A percentile compares a stretch with the other conserved stretches of the same genome.
Conservation (phyloP, 2,113 vertebrate genomes). For the Alectura lathami region DNA sequence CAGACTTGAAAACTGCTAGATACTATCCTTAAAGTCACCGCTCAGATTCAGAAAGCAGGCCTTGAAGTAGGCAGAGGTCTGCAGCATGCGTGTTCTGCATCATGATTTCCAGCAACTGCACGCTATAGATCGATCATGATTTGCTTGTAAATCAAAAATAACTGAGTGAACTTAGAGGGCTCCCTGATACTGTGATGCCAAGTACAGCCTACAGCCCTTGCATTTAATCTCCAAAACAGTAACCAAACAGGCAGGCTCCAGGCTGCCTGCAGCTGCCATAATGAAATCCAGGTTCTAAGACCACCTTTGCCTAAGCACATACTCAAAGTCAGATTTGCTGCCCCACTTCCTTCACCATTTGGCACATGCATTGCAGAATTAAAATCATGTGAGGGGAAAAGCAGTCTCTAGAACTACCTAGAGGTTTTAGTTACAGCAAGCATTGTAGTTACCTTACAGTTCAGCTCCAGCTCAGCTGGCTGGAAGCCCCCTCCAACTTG, state of each 20-base stretch:
- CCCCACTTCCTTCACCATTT: background rate
- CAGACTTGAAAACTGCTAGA: constrained; percentile 10
- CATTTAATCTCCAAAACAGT: background rate
- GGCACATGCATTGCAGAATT: accelerated
- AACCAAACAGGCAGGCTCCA: background rate
- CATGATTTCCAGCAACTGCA: background rate
- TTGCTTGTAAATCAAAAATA: background rate
- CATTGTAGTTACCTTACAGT: too few species aligned
- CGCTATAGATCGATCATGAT: background rate
- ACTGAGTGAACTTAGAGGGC: background rate
- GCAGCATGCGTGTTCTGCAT: background rate
- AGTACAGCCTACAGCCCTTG: background rate
- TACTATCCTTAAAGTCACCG: background rate
- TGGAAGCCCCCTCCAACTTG: background rate
- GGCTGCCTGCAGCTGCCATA: background rate
- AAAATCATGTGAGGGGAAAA: background rate
- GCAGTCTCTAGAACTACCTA: background rate
- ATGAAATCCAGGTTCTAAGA: background rate
- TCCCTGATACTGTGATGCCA: background rate
- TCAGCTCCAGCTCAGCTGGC: background rate
- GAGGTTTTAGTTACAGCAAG: background rate
- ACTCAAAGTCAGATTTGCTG: background rate
- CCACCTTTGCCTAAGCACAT: background rate
- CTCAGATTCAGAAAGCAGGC: background rate
- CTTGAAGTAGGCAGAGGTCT: background rate